Evolutionary conservation across 2,797 vertebrate species (phyloP).

Genomic region (Lepilemur ruficaudatus): DNA sequence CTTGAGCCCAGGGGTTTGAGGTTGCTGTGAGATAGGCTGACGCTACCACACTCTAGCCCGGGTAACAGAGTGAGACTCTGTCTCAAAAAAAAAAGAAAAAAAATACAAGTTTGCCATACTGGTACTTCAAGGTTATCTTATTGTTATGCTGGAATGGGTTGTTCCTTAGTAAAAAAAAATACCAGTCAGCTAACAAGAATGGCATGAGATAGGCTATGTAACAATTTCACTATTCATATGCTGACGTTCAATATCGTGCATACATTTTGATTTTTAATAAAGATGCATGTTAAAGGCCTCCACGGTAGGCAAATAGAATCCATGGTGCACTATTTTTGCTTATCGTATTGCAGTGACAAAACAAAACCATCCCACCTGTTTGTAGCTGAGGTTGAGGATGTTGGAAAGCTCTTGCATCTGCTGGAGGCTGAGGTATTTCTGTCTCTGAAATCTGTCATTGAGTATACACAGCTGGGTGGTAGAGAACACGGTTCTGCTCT

Average conservation of each 20-base stretch:
- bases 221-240: too few relatives aligned
- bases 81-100: neutral
- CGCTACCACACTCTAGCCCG: neutral
- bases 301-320: too few relatives aligned
- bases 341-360: neutral
- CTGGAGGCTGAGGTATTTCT: slow-evolving; percentile 91
- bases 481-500: slow-evolving; percentile 89
- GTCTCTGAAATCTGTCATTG: slow-evolving; percentile 88
- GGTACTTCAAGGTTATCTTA: too few relatives aligned
- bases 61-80: neutral
- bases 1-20: neutral
- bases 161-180: too few relatives aligned
- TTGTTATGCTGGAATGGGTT: too few relatives aligned
- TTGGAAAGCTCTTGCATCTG: slow-evolving; percentile 92
- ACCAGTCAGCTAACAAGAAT: too few relatives aligned
- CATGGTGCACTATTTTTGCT: neutral
- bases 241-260: too few relatives aligned
- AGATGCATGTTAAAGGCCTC: too few relatives aligned
- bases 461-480: slow-evolving; percentile 89
- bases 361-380: slow-evolving; percentile 85
- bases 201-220: too few relatives aligned
- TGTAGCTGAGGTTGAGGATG: slow-evolving; percentile 90
- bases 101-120: too few relatives aligned
- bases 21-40: neutral
- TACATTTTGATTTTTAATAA: too few relatives aligned